Percentiles rank a stretch among this genome's conserved stretches.
Evolutionary conservation across 2,888 invertebrate species (phyloP).

Genomic region (Machimus atricapillus): DNA sequence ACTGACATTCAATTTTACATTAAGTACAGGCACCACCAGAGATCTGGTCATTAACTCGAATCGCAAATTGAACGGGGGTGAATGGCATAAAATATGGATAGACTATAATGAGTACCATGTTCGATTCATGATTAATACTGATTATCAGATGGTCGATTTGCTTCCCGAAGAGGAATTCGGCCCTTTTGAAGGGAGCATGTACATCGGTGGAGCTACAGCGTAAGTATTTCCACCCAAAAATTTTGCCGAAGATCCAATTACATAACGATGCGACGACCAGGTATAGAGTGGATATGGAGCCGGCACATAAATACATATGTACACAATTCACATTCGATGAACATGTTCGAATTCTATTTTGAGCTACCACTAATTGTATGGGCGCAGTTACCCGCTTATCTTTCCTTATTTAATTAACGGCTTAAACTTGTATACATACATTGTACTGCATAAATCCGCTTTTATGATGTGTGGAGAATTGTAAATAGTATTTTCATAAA

Average conservation of each 20-base stretch:
- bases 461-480: background rate
- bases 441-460: background rate
- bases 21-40: slow-evolving; percentile 82
- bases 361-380: background rate
- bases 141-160: slow-evolving; percentile 86
- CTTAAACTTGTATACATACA: background rate
- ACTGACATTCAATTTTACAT: slow-evolving; percentile 86
- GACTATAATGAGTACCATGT: slow-evolving; percentile 95
- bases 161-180: slow-evolving; percentile 87
- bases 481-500: background rate
- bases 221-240: slow-evolving; percentile 64
- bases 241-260: background rate
- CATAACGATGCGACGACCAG: background rate
- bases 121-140: slow-evolving; percentile 89
- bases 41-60: slow-evolving; percentile 84
- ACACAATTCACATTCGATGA: background rate
- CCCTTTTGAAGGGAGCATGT: slow-evolving; percentile 92
- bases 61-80: slow-evolving; percentile 85
- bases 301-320: background rate
- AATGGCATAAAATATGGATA: slow-evolving; percentile 96
- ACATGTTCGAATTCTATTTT: background rate
- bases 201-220: slow-evolving; percentile 92
- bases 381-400: background rate
- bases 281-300: background rate
- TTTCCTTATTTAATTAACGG: background rate